Conservation (phyloP, 1,140 invertebrate genomes). For the Ectropis grisescens region DNA sequence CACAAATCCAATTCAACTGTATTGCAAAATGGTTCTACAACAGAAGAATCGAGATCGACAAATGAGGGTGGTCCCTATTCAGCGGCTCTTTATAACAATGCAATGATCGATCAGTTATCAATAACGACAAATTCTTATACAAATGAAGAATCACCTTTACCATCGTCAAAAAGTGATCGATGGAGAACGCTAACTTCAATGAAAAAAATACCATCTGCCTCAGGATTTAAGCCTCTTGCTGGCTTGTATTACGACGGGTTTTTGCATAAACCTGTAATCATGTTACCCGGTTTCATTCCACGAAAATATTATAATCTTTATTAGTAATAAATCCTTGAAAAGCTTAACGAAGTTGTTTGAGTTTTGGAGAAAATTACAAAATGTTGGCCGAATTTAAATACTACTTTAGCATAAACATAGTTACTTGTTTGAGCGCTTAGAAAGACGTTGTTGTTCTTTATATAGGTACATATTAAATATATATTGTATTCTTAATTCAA, state of each 20-base stretch:
- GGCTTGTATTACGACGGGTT: constrained; percentile 59
- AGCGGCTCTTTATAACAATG: constrained; percentile 21
- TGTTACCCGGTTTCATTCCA: constrained; percentile 25
- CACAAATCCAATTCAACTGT: too few species aligned
- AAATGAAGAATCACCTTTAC: constrained; percentile 24
- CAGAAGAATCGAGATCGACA: neutral
- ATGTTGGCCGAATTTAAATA: too few species aligned
- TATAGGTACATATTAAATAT: too few species aligned
- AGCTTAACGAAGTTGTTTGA: too few species aligned
- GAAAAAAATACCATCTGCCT: constrained; percentile 11
- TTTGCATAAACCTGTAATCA: constrained; percentile 32
- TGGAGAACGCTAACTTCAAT: constrained; percentile 34
- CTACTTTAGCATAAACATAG: too few species aligned
- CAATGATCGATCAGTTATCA: constrained; percentile 31
- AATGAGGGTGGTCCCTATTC: constrained; percentile 14
- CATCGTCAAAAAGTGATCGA: constrained; percentile 27
- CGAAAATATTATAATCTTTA: constrained; percentile 12
- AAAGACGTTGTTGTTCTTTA: too few species aligned
- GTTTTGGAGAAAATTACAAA: too few species aligned
- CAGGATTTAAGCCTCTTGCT: constrained; percentile 49
- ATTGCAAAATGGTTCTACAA: neutral
- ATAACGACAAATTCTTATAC: constrained; percentile 40
- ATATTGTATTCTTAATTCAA: too few species aligned
- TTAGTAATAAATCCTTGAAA: constrained; percentile 7
- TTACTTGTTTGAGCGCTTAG: too few species aligned